Evolutionary conservation across 2,888 invertebrate genomes (phyloP).

Genomic region (Glaucopsyche alexis): DNA sequence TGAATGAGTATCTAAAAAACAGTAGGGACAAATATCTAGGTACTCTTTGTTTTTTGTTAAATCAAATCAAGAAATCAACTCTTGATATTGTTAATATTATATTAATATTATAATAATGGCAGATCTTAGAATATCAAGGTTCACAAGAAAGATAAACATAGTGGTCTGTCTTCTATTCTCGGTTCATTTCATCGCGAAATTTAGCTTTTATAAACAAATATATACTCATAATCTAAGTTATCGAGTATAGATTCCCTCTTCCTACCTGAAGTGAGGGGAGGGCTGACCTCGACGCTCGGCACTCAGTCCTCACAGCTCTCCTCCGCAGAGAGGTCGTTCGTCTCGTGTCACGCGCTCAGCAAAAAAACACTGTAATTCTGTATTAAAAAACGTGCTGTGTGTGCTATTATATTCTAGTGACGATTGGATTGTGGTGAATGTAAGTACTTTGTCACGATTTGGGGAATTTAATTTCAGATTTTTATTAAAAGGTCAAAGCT

Average conservation of each 20-base stretch:
- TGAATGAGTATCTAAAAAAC: too few species aligned
- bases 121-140: background rate
- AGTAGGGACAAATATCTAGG: too few species aligned
- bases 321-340: slow-evolving; percentile 49
- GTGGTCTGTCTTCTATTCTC: background rate
- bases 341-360: slow-evolving; percentile 50
- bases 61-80: too few species aligned
- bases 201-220: slow-evolving; percentile 16
- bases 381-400: slow-evolving; percentile 69
- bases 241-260: slow-evolving; percentile 52
- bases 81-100: too few species aligned
- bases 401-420: slow-evolving; percentile 47
- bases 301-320: slow-evolving; percentile 64
- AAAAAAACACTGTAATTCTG: slow-evolving; percentile 56
- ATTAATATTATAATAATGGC: too few species aligned
- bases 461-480: slow-evolving; percentile 36
- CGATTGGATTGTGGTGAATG: slow-evolving; percentile 65
- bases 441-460: slow-evolving; percentile 51
- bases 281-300: slow-evolving; percentile 23
- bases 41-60: too few species aligned
- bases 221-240: slow-evolving; percentile 48
- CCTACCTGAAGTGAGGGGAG: slow-evolving; percentile 54
- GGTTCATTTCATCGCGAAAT: background rate
- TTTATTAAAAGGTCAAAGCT: slow-evolving; percentile 53
- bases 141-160: background rate